Conservation (phyloP, 1,140 invertebrate genomes). For the Trinorchestia longiramus region DNA sequence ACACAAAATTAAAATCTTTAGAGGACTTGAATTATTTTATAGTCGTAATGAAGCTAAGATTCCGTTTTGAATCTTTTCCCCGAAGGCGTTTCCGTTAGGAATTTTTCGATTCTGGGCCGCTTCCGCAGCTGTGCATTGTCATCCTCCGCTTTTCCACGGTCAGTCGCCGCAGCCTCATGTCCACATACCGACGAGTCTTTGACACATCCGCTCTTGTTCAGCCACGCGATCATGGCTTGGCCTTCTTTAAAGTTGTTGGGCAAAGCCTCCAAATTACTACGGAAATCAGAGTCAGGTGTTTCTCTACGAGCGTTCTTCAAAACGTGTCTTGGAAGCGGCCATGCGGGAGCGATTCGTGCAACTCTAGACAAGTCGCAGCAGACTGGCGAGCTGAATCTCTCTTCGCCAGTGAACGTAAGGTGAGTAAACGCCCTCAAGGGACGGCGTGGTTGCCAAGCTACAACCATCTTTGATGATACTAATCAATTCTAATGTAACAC, state of each 20-base stretch:
- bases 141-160: neutral
- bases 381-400: neutral
- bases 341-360: neutral
- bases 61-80: neutral
- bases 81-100: neutral
- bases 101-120: neutral
- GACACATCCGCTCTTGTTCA: neutral
- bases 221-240: neutral
- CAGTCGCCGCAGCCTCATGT: neutral
- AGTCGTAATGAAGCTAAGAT: neutral
- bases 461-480: neutral
- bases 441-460: constrained; percentile 3
- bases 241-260: neutral
- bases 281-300: neutral
- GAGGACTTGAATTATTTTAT: too few species aligned
- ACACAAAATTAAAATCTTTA: too few species aligned
- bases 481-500: neutral
- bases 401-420: neutral
- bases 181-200: neutral
- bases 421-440: constrained; percentile 23
- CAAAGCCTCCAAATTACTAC: neutral
- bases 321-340: neutral
- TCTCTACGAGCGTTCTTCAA: neutral
- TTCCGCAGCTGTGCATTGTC: neutral
- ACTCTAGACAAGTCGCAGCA: constrained; percentile 10